These are phyloP conservation scores for Nibea albiflora DNA, from an alignment of 2,113 vertebrate species.

Conservation along the genomic window DNA sequence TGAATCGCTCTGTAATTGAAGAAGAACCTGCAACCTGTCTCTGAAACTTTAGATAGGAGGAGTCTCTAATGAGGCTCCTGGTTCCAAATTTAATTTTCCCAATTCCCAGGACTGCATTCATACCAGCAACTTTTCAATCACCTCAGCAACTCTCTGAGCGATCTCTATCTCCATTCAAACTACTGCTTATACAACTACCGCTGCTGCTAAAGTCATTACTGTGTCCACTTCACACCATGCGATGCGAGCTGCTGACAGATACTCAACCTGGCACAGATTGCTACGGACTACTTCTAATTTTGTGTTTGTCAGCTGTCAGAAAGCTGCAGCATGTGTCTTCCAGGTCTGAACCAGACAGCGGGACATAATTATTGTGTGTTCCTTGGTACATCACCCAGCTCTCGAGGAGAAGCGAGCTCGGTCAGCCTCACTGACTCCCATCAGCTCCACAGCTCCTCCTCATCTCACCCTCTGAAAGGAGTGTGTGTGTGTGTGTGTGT, in stretches of 20 bases:
- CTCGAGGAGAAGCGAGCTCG: constrained; percentile 15
- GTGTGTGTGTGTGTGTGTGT: neutral
- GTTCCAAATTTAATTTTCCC: neutral
- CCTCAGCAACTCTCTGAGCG: neutral
- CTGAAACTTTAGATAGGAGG: no score
- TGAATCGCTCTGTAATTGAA: no score
- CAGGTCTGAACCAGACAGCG: constrained; percentile 35
- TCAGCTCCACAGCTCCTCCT: constrained; percentile 30
- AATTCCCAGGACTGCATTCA: neutral
- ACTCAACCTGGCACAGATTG: constrained; percentile 37
- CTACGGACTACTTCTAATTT: constrained; percentile 31
- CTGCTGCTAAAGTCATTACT: constrained; percentile 35
- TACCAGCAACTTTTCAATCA: constrained; percentile 24
- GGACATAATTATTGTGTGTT: constrained; percentile 60
- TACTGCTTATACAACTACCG: neutral
- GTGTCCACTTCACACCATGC: constrained; percentile 23
- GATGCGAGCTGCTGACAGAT: constrained; percentile 41
- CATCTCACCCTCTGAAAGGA: constrained; percentile 30
- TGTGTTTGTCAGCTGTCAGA: constrained; percentile 53
- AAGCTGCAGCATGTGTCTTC: constrained; percentile 35
- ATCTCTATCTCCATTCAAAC: constrained; percentile 3
- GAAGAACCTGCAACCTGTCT: no score
- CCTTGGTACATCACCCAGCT: constrained; percentile 42
- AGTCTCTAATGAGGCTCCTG: no score
- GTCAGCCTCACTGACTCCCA: constrained; percentile 49